phyloP scores from a whole-genome alignment of 2,113 vertebrate species.

The Menura novaehollandiae region DNA sequence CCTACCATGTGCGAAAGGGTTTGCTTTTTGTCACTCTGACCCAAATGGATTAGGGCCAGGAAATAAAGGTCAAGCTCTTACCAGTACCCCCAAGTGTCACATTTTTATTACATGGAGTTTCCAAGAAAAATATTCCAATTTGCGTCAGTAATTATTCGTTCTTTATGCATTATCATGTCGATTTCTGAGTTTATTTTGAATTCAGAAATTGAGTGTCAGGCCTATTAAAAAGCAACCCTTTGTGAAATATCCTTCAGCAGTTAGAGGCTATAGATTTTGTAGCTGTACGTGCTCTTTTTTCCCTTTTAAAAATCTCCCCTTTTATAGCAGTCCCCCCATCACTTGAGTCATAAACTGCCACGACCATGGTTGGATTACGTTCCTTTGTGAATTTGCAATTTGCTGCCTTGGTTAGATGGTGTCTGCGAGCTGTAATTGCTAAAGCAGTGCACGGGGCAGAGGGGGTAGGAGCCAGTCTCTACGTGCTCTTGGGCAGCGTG shows the following conservation, averaged over 20 bases:
- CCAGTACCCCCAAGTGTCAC: constrained; percentile 25
- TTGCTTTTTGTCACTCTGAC: constrained; percentile 33
- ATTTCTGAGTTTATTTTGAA: constrained; percentile 15
- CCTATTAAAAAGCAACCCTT: neutral
- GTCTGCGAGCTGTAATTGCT: neutral
- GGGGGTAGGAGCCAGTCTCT: neutral
- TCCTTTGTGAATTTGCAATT: constrained; percentile 13
- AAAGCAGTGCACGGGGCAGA: neutral
- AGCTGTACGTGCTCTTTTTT: constrained; percentile 27
- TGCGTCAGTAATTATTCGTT: neutral
- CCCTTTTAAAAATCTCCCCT: constrained; percentile 5
- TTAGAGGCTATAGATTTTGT: constrained; percentile 7
- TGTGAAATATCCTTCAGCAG: neutral
- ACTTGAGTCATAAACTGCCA: neutral
- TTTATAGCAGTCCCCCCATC: constrained; percentile 16
- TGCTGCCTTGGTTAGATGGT: neutral
- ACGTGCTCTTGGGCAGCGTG: rapidly evolving
- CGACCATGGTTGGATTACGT: neutral
- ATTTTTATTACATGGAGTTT: constrained; percentile 32
- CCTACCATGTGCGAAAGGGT: constrained; percentile 47
- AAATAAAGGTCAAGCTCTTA: constrained; percentile 60
- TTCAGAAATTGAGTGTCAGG: neutral
- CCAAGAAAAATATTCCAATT: constrained; percentile 40
- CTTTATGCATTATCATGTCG: constrained; percentile 13
- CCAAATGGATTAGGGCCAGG: constrained; percentile 58